Evolutionary conservation across 2,888 invertebrate genomes (phyloP).

Genomic region (Apamea epomidion): DNA sequence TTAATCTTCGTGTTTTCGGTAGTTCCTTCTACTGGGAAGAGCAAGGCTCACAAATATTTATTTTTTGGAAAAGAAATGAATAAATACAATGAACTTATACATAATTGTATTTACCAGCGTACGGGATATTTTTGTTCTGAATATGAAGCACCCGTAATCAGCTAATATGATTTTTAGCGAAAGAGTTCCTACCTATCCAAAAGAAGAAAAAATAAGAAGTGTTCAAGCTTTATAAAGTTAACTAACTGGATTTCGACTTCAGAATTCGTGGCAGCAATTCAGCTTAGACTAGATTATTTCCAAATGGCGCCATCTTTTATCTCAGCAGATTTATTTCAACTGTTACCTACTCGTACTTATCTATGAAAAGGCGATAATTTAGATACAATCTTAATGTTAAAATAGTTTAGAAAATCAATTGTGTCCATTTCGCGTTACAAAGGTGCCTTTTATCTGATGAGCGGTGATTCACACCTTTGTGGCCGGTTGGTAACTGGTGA

Average conservation of each 20-base stretch:
- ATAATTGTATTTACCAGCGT: not conserved
- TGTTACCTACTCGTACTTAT: conserved; percentile 17
- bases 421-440: conserved; percentile 50
- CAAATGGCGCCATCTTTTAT: conserved; percentile 30
- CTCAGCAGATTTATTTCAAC: conserved; percentile 25
- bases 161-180: not conserved
- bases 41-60: not conserved
- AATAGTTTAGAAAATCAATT: conserved; percentile 63
- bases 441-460: conserved; percentile 53
- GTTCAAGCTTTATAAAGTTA: not conserved
- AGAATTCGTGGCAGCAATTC: not conserved
- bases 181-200: not conserved
- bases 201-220: not conserved
- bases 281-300: not conserved
- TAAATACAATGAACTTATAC: not conserved
- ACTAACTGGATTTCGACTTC: not conserved
- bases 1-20: not conserved
- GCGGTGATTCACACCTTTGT: conserved; percentile 37
- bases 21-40: not conserved
- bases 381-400: conserved; percentile 53
- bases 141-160: not conserved
- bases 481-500: conserved; percentile 16
- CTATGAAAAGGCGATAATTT: conserved; percentile 44
- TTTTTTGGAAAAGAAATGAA: not conserved
- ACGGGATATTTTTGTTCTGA: not conserved